These are phyloP conservation scores for Todiramphus saurophagus DNA, from an alignment of 2,113 vertebrate species.

Conservation along the genomic window DNA sequence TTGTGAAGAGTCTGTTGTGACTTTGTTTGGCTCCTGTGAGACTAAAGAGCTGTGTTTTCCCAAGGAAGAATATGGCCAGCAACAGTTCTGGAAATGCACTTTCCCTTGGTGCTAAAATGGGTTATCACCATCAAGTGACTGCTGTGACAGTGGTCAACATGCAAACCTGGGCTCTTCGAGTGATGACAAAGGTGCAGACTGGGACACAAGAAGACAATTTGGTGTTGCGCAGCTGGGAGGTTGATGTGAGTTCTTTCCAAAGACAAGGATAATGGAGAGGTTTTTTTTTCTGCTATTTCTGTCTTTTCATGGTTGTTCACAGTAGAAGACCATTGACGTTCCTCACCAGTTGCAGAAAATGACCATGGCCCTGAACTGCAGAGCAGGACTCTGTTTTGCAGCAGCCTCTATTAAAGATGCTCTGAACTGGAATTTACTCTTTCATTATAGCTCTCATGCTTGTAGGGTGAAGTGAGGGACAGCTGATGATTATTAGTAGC, in stretches of 20 bases:
- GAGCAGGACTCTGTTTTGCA: neutral
- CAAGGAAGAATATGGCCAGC: neutral
- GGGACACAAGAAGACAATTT: neutral
- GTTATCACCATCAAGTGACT: neutral
- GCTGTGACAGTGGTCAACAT: neutral
- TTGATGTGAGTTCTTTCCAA: neutral
- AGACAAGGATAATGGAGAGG: neutral
- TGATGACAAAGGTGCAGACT: neutral
- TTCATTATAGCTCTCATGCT: neutral
- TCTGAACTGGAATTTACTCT: conserved; percentile 1
- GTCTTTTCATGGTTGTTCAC: neutral
- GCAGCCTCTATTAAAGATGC: neutral
- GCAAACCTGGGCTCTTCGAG: neutral
- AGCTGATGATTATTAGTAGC: neutral
- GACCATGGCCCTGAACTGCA: neutral
- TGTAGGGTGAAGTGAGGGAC: neutral
- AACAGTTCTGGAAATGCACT: neutral
- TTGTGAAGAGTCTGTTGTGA: neutral
- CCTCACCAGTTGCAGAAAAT: neutral
- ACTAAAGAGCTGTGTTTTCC: neutral
- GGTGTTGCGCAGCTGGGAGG: neutral
- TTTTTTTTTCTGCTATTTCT: neutral
- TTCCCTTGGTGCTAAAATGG: neutral
- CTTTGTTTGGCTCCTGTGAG: neutral
- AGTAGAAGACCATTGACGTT: neutral